These are phyloP conservation scores for Lottia gigantea DNA, from an alignment of 2,888 invertebrate species.

Conservation along the genomic window DNA sequence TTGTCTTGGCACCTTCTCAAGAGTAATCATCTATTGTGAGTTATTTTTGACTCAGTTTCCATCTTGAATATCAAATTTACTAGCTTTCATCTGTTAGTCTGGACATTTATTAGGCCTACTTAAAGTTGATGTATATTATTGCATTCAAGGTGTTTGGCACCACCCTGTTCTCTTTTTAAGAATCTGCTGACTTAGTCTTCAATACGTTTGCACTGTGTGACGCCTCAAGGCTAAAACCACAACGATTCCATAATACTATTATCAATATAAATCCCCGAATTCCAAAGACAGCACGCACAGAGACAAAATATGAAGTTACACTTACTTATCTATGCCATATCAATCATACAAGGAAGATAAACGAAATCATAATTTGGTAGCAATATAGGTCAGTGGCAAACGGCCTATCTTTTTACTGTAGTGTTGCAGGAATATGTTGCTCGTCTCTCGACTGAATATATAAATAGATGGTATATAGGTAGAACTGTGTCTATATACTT, in stretches of 20 bases:
- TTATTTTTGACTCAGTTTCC: conserved; percentile 11
- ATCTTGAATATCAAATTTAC: conserved; percentile 9
- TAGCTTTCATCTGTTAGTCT: not conserved
- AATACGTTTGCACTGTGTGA: conserved; percentile 7
- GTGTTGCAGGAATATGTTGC: conserved; percentile 7
- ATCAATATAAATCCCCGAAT: too few species aligned
- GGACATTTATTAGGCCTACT: too few species aligned
- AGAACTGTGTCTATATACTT: too few species aligned
- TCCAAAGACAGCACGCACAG: too few species aligned
- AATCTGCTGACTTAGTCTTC: not conserved
- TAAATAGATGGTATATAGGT: not conserved
- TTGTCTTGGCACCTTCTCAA: conserved; percentile 5
- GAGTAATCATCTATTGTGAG: conserved; percentile 11
- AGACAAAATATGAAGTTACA: too few species aligned
- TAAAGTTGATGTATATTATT: too few species aligned
- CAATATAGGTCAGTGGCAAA: conserved; percentile 8
- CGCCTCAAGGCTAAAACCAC: not conserved
- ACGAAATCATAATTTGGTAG: not conserved
- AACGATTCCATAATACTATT: too few species aligned
- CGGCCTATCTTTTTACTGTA: not conserved
- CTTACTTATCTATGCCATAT: too few species aligned
- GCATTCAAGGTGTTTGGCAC: too few species aligned
- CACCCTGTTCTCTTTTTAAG: too few species aligned
- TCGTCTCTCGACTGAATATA: not conserved
- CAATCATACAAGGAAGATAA: not conserved